These are phyloP conservation scores for Pluvianellus socialis DNA, from an alignment of 2,113 vertebrate genomes.

Conservation along the genomic window DNA sequence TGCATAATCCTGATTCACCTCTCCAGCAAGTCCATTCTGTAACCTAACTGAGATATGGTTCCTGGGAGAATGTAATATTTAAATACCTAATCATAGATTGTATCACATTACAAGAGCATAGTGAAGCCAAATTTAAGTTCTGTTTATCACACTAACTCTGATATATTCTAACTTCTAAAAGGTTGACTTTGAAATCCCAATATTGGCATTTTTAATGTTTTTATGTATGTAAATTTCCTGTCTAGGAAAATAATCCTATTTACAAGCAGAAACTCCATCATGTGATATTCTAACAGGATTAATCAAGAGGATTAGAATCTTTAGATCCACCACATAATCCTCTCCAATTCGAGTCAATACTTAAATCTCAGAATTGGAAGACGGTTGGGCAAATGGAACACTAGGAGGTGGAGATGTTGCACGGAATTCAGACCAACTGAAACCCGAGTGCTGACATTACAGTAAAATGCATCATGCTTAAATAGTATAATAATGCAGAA, in stretches of 20 bases:
- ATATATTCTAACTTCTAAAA: not conserved
- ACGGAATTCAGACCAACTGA: not conserved
- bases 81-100: not conserved
- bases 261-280: conserved; percentile 33
- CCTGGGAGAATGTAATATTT: not conserved
- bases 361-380: not conserved
- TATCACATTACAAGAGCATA: not conserved
- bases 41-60: not conserved
- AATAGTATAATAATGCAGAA: not conserved
- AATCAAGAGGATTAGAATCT: conserved; percentile 23
- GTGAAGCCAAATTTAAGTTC: not conserved
- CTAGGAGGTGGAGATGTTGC: not conserved
- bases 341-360: not conserved
- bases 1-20: not conserved
- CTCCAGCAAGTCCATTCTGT: not conserved
- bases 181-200: not conserved
- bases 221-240: not conserved
- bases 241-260: conserved; percentile 56
- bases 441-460: not conserved
- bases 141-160: not conserved
- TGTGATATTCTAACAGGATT: conserved; percentile 34
- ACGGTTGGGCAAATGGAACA: not conserved
- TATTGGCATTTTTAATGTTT: not conserved
- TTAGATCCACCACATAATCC: conserved; percentile 6
- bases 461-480: not conserved